phyloP scores from a whole-genome alignment of 2,888 invertebrate genomes.

The Drosophila meridiana region DNA sequence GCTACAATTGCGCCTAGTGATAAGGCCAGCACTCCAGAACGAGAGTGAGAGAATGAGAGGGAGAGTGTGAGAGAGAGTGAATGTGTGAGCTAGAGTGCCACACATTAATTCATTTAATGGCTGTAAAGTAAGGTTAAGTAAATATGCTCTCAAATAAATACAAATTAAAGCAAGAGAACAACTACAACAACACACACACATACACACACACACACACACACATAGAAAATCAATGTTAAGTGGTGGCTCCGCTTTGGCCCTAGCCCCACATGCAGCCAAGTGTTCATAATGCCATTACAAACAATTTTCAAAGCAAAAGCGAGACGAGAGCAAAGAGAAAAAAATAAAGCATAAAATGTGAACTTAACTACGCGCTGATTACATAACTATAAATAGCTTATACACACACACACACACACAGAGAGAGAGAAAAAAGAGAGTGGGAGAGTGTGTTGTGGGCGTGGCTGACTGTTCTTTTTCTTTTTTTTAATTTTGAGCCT shows the following conservation, averaged over 20 bases:
- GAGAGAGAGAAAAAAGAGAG: no score
- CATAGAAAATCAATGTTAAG: slow-evolving; percentile 53
- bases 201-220: slow-evolving; percentile 9
- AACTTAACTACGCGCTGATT: slow-evolving; percentile 54
- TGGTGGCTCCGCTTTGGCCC: slow-evolving; percentile 28
- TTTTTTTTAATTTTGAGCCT: slow-evolving; percentile 1
- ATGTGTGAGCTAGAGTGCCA: slow-evolving; percentile 8
- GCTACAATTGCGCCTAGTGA: slow-evolving; percentile 24
- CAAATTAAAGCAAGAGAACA: slow-evolving; percentile 49
- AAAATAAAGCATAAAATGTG: slow-evolving; percentile 38
- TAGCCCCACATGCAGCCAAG: slow-evolving; percentile 55
- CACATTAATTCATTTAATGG: slow-evolving; percentile 74
- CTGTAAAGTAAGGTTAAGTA: slow-evolving; percentile 51
- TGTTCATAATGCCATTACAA: slow-evolving; percentile 73
- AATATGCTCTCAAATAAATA: slow-evolving; percentile 55
- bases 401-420: neutral
- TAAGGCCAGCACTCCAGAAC: slow-evolving; percentile 7
- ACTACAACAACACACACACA: neutral
- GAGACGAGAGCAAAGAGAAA: slow-evolving; percentile 28
- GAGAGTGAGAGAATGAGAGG: no score
- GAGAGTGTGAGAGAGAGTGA: no score
- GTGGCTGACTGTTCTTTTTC: neutral
- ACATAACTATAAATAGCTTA: slow-evolving; percentile 66
- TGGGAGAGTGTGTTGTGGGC: neutral
- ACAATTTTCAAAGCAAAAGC: slow-evolving; percentile 61